Percentiles rank a stretch among this genome's conserved stretches.
Evolutionary conservation across 2,797 vertebrate genomes (phyloP).

Genomic region (Coilia nasus): DNA sequence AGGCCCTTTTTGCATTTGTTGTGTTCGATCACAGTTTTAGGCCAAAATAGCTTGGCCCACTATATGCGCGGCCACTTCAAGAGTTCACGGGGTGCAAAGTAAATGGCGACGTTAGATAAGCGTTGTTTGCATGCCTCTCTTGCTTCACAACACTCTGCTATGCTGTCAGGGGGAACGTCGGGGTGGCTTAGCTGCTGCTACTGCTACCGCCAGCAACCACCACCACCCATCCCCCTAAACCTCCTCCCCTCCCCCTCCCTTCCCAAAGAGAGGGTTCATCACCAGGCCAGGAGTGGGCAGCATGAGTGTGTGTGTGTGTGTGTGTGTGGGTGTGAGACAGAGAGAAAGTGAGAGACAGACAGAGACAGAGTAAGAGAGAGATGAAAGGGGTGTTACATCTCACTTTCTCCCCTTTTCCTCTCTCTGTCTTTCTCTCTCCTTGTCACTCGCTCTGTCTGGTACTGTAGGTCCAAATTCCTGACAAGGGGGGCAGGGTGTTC

Average conservation of each 20-base stretch:
- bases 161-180: background rate
- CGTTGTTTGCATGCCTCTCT: constrained; percentile 29
- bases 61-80: background rate
- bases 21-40: background rate
- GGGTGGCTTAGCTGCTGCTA: background rate
- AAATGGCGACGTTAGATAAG: constrained; percentile 28
- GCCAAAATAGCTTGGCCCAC: background rate
- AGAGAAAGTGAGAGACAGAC: too few species aligned
- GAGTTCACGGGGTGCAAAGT: constrained; percentile 29
- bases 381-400: constrained; percentile 35
- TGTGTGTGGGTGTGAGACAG: constrained; percentile 28
- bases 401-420: too few species aligned
- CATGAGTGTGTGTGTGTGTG: constrained; percentile 18
- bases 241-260: constrained; percentile 7
- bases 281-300: constrained; percentile 29
- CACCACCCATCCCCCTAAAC: constrained; percentile 27
- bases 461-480: background rate
- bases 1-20: background rate
- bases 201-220: constrained; percentile 24
- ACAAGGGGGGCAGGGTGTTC: background rate
- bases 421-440: background rate
- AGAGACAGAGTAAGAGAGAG: too few species aligned
- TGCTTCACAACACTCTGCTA: constrained; percentile 15
- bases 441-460: background rate
- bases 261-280: constrained; percentile 2